phyloP scores from a whole-genome alignment of 2,888 invertebrate genomes.

The Drosophila mulleri region DNA sequence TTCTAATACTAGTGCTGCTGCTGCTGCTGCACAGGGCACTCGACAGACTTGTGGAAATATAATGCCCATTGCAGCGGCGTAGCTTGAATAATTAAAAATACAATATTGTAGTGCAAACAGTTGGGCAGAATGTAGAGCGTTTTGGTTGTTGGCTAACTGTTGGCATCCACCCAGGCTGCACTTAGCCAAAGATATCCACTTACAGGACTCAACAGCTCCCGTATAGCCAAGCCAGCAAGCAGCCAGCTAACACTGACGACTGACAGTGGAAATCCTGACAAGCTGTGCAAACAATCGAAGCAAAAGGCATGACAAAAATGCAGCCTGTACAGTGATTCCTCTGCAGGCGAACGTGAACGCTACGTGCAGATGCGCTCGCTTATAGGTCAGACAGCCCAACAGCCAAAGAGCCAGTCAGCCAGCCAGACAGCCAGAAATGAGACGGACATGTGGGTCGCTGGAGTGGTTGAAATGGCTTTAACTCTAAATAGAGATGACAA shows the following conservation, averaged over 20 bases:
- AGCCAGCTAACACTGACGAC: constrained; percentile 28
- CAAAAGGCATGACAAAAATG: constrained; percentile 48
- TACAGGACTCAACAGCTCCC: constrained; percentile 44
- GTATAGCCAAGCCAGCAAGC: constrained; percentile 1
- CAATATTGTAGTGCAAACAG: constrained; percentile 71
- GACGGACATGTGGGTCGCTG: constrained; percentile 5
- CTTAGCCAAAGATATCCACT: constrained; percentile 74
- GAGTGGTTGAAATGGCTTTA: not conserved
- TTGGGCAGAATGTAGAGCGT: constrained; percentile 53
- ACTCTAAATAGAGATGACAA: constrained; percentile 35
- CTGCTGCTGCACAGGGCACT: constrained; percentile 18
- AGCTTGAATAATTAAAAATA: constrained; percentile 73
- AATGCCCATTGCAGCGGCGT: constrained; percentile 37
- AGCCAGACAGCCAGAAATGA: constrained; percentile 32
- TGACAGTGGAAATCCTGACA: constrained; percentile 65
- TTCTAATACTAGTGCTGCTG: too few species aligned
- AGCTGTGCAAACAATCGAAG: constrained; percentile 73
- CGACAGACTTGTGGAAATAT: constrained; percentile 40
- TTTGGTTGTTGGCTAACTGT: constrained; percentile 33
- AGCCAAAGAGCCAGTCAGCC: constrained; percentile 6
- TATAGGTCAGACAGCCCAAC: constrained; percentile 37
- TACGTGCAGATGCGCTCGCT: constrained; percentile 31
- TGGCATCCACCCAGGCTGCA: constrained; percentile 44
- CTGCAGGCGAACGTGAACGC: constrained; percentile 32
- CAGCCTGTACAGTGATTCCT: constrained; percentile 54